phyloP scores from a whole-genome alignment of 1,140 invertebrate genomes.

The Caenorhabditis tropicalis region DNA sequence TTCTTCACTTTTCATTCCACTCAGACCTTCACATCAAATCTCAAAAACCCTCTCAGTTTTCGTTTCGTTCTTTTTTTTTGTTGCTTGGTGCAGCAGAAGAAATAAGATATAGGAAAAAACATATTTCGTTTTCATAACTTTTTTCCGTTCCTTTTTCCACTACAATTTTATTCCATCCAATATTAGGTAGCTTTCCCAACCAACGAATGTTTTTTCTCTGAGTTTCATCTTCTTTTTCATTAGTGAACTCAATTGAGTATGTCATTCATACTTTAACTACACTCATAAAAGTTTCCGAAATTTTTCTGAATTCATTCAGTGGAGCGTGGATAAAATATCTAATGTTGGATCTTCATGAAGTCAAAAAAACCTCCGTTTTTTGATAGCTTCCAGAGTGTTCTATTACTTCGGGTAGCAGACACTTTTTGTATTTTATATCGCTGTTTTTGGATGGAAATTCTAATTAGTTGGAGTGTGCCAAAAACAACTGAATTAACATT shows the following conservation, averaged over 20 bases:
- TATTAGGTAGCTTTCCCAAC: not conserved
- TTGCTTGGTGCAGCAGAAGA: not conserved
- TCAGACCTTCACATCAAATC: not conserved
- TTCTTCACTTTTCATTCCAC: not conserved
- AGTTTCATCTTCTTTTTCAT: not conserved
- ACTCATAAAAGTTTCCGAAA: conserved; percentile 5
- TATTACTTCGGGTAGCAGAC: not conserved
- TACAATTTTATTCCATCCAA: not conserved
- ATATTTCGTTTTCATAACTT: not conserved
- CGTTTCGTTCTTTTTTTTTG: not conserved
- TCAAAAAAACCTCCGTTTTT: no score
- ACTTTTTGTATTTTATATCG: not conserved
- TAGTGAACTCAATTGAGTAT: not conserved
- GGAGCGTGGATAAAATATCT: not conserved
- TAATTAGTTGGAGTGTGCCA: no score
- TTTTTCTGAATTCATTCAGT: conserved; percentile 2
- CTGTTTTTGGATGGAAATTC: not conserved
- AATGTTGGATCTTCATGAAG: not conserved
- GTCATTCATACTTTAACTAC: conserved; percentile 11
- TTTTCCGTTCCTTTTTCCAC: not conserved
- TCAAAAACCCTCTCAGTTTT: not conserved
- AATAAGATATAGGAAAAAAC: not conserved
- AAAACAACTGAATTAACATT: no score
- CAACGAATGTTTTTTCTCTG: not conserved
- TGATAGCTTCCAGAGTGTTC: no score